phyloP scores from a whole-genome alignment of 64 coral and sea anemone species.

The Actinia tenebrosa region DNA sequence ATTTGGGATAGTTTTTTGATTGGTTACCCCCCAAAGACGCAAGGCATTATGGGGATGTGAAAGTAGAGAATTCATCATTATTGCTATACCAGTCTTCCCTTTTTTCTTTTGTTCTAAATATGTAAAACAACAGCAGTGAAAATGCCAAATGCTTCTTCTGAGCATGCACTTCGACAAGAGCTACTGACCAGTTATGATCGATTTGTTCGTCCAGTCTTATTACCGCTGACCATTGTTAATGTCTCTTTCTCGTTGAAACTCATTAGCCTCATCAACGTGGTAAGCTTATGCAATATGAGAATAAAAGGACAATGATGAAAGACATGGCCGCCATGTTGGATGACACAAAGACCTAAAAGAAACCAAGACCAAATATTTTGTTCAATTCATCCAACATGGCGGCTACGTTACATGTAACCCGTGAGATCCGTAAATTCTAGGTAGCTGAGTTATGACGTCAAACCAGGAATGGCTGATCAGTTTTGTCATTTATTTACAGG shows the following conservation, averaged over 20 bases:
- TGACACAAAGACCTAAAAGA: too few species aligned
- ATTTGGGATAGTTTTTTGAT: too few species aligned
- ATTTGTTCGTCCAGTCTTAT: conserved; percentile 42
- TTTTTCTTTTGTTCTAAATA: not conserved
- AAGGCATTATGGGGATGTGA: too few species aligned
- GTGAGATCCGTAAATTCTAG: too few species aligned
- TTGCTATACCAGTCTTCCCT: not conserved
- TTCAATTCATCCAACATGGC: too few species aligned
- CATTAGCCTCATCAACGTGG: conserved; percentile 5
- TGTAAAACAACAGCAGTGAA: not conserved
- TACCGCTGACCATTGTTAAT: not conserved
- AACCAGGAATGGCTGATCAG: too few species aligned
- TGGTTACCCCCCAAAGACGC: too few species aligned
- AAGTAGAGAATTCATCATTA: too few species aligned
- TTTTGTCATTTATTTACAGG: not conserved
- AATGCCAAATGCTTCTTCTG: not conserved
- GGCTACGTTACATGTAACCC: too few species aligned
- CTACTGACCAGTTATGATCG: conserved; percentile 1
- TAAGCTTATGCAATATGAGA: not conserved
- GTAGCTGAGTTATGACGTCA: too few species aligned
- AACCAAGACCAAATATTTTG: too few species aligned
- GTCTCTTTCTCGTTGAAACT: conserved; percentile 30
- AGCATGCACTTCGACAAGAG: conserved; percentile 29
- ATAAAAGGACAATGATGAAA: not conserved
- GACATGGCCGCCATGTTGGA: too few species aligned